phyloP scores from a whole-genome alignment of 2,113 vertebrate genomes.

The Hystrix brachyura region DNA sequence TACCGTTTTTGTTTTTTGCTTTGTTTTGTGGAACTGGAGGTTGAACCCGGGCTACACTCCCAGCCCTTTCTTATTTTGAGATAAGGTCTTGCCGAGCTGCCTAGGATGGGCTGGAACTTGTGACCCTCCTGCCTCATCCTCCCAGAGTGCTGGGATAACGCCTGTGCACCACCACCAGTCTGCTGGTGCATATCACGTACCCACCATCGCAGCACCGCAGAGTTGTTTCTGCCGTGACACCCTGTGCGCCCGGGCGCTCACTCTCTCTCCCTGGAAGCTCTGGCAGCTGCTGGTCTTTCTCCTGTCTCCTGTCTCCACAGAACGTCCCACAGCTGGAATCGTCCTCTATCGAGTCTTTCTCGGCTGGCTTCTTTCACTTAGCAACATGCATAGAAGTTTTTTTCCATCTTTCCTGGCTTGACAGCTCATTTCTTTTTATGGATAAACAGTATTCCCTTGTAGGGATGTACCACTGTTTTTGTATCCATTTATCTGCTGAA shows the following conservation, averaged over 20 bases:
- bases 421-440: not conserved
- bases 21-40: not conserved
- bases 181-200: rapidly evolving
- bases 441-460: not conserved
- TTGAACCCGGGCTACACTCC: not conserved
- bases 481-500: not conserved
- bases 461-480: not conserved
- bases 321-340: not conserved
- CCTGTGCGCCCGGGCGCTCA: not conserved
- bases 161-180: not conserved
- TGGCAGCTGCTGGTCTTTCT: not conserved
- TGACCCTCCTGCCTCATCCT: not conserved
- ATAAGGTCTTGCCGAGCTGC: not conserved
- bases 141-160: not conserved
- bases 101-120: not conserved
- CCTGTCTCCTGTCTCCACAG: not conserved
- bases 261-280: not conserved
- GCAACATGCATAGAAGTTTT: not conserved
- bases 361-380: not conserved
- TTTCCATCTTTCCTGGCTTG: not conserved
- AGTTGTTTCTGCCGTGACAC: rapidly evolving
- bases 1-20: not conserved
- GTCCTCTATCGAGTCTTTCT: not conserved
- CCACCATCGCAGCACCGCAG: no score
- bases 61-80: not conserved